Conservation (phyloP, 1,140 invertebrate genomes). For the Eurosta solidaginis region DNA sequence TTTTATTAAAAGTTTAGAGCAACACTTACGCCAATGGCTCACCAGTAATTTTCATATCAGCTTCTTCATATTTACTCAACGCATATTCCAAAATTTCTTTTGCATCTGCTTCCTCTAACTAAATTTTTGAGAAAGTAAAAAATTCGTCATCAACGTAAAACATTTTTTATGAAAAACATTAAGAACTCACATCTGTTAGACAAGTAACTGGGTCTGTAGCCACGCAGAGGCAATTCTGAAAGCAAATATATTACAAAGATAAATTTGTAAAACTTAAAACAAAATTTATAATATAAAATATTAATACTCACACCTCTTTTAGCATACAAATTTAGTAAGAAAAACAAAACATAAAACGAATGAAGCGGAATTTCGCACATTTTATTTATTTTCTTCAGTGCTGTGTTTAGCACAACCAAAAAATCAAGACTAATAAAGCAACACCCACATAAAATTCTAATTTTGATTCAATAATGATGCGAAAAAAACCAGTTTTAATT, state of each 20-base stretch:
- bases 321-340: neutral
- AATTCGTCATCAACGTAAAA: neutral
- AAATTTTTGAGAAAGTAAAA: neutral
- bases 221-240: neutral
- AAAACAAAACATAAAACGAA: neutral
- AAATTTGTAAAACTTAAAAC: neutral
- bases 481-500: slow-evolving; percentile 1
- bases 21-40: slow-evolving; percentile 47
- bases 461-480: neutral
- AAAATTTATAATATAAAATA: neutral
- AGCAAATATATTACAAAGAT: neutral
- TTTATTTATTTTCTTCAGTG: neutral
- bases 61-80: slow-evolving; percentile 45
- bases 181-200: neutral
- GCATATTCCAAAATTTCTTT: slow-evolving; percentile 45
- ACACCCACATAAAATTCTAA: neutral
- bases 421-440: neutral
- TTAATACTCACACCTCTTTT: neutral
- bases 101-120: slow-evolving; percentile 44
- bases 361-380: neutral
- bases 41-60: slow-evolving; percentile 50
- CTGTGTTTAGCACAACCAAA: neutral
- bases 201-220: neutral
- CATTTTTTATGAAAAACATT: neutral
- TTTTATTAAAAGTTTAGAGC: neutral